A percentile compares a stretch with the other conserved stretches of the same genome.
Evolutionary conservation across 37 sponge, comb jelly and placozoan species (phyloP).

Genomic region (Aphrocallistes beatrix): DNA sequence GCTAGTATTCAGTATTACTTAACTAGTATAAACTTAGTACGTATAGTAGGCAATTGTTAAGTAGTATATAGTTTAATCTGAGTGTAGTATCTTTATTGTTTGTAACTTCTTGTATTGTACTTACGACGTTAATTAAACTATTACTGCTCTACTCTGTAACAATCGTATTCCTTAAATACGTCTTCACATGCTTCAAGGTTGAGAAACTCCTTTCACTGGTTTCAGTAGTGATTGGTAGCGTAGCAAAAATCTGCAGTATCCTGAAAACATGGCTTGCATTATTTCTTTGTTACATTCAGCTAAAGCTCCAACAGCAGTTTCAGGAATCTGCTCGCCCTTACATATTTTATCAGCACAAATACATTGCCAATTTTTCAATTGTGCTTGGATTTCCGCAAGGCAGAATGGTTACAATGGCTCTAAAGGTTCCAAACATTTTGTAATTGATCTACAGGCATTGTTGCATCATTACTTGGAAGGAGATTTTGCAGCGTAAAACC

Average conservation of each 20-base stretch:
- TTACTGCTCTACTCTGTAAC: no score
- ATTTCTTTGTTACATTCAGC: neutral
- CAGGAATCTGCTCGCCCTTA: neutral
- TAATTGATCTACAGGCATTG: neutral
- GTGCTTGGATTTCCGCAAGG: constrained; percentile 2
- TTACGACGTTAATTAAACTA: no score
- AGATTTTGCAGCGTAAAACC: constrained; percentile 2
- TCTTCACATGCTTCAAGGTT: neutral
- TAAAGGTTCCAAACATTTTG: constrained; percentile 9
- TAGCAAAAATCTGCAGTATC: neutral
- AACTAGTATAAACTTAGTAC: no score
- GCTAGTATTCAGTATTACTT: no score
- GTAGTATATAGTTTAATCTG: no score
- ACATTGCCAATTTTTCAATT: constrained; percentile 13
- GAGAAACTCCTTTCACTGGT: neutral
- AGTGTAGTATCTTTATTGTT: no score
- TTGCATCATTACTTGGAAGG: neutral
- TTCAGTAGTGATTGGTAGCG: neutral
- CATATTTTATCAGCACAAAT: neutral
- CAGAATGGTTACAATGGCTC: constrained; percentile 3
- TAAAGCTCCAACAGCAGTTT: constrained; percentile 5
- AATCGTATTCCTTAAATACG: no score
- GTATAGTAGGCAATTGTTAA: no score
- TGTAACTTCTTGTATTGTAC: no score
- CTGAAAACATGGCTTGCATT: neutral